Percentiles rank a stretch among this genome's conserved stretches.
Conservation (phyloP, 2,888 invertebrate genomes). For the Craniophora ligustri region DNA sequence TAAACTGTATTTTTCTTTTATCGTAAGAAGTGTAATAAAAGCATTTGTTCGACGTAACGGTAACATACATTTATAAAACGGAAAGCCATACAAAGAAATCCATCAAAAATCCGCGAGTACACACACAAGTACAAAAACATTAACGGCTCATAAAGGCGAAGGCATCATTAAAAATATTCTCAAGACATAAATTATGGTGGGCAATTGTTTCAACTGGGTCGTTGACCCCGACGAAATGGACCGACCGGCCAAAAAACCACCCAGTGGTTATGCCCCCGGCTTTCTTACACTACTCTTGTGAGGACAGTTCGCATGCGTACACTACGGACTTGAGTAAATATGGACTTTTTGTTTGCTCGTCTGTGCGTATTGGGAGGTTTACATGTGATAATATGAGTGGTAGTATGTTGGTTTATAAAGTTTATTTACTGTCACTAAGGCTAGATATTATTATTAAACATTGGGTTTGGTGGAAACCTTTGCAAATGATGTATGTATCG, state of each 20-base stretch:
- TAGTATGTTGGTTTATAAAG: background rate
- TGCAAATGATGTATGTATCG: no score
- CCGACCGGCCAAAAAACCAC: conserved; percentile 72
- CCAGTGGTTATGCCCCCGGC: conserved; percentile 61
- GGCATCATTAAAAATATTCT: conserved; percentile 55
- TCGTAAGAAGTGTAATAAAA: no score
- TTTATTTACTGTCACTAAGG: background rate
- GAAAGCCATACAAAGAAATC: background rate
- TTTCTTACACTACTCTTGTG: conserved; percentile 59
- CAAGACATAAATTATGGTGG: conserved; percentile 58
- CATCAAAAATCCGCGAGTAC: conserved; percentile 28
- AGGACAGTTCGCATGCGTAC: conserved; percentile 43
- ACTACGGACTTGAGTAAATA: conserved; percentile 54
- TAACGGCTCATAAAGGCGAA: conserved; percentile 32
- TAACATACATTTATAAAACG: background rate
- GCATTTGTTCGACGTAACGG: no score
- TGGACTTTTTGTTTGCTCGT: background rate
- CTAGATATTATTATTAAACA: background rate
- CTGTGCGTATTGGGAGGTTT: background rate
- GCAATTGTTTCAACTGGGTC: conserved; percentile 75
- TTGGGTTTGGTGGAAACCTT: background rate
- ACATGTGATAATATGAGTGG: background rate
- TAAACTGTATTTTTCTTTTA: no score
- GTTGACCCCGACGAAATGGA: conserved; percentile 66
- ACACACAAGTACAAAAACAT: conserved; percentile 29